Conservation (phyloP, 2,888 invertebrate species). For the Phrixothrix hirtus region DNA sequence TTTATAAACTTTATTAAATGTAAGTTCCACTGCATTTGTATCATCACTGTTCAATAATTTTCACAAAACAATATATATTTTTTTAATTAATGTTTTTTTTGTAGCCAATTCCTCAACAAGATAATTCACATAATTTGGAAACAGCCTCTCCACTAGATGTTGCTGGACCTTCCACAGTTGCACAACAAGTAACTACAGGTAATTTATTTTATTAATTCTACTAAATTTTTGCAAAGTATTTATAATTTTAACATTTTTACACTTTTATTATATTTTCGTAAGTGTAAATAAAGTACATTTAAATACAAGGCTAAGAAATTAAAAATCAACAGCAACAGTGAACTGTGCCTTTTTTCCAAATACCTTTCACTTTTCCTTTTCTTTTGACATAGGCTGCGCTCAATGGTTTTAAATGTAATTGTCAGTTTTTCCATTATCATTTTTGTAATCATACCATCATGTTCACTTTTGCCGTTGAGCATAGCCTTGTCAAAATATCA, state of each 20-base stretch:
- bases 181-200: conserved; percentile 47
- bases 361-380: conserved; percentile 27
- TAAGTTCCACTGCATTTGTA: neutral
- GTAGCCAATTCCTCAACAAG: conserved; percentile 54
- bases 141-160: conserved; percentile 45
- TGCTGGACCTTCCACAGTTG: conserved; percentile 46
- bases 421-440: conserved; percentile 16
- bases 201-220: conserved; percentile 12
- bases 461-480: conserved; percentile 55
- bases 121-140: conserved; percentile 48
- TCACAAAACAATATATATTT: neutral
- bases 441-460: conserved; percentile 33
- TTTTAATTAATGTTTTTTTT: conserved; percentile 22
- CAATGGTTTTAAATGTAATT: conserved; percentile 39
- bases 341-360: conserved; percentile 37
- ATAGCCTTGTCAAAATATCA: conserved; percentile 47
- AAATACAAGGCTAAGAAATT: conserved; percentile 21
- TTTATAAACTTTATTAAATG: too few species aligned
- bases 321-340: conserved; percentile 50
- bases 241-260: too few species aligned
- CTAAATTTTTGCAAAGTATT: too few species aligned
- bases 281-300: conserved; percentile 12
- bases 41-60: neutral
- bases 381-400: conserved; percentile 51
- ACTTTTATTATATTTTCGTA: neutral